Evolutionary conservation across 2,888 invertebrate species (phyloP), one percentile per base, ranked within the genome.

Genomic region (Perithous albicinctus): DNA sequence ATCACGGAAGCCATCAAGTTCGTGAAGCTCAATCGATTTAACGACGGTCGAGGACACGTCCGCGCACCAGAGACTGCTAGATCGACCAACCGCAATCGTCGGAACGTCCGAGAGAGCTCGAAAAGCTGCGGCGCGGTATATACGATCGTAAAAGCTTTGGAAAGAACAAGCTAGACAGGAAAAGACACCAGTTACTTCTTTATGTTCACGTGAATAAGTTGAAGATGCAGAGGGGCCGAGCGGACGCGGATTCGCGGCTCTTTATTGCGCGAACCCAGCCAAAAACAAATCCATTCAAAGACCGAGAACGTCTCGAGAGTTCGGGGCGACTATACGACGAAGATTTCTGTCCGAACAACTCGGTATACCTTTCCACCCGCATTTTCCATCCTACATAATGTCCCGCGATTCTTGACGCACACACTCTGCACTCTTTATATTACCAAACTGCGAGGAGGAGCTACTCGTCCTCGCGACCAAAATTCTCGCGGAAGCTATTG

Each of bases 271-370:
- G 67, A 26, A 69, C 82, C 83, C 43, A 82, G 86, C 86, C 86
- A 86, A 86, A 86, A 86, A 86, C 86, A 86, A 84, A 86, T 85
- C 86, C 86, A 86, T 86, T 86, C 84, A 72, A 66, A 76, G 83
- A 74, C 78, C n/a, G n/a, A n/a, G 78, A 79, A 84, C 77, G 80
- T 69, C 80, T 78, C 78, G 80, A 78, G 74, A 82, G 76, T 77
- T 86, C 78, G 35, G 63, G 46, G 18, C 46, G n/a, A n/a, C n/a
- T n/a, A n/a, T 23, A 59, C 59, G 66, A 67, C 43, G n/a, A 64
- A 83, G 76, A 70, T 51, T 80, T 35, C 77, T 73, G 69, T 59
- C 18, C 15, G 38, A 56, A 61, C 61, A 41, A n/a, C n/a, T n/a
- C 1, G 54, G 48, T 56, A 29, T 15, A 76, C 67, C 72, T 38